Evolutionary conservation across 2,888 invertebrate genomes (phyloP), one percentile per base, ranked within the genome.

Genomic region (Craniophora ligustri): DNA sequence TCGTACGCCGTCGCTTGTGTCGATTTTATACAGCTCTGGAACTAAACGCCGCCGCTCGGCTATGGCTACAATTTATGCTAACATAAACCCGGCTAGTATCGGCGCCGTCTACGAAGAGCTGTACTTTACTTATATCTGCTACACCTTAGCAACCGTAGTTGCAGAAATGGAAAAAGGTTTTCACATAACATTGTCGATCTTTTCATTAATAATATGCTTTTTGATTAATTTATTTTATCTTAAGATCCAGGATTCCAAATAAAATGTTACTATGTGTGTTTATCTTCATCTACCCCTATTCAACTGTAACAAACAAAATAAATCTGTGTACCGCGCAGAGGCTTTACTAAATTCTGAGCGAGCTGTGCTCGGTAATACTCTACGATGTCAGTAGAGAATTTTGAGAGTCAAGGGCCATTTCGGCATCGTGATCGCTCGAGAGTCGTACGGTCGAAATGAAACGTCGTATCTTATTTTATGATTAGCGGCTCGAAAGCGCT

Each of bases 401-500:
- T 91, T 85, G 91, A 91, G 91, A 92, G 92, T 91, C 91, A 91
- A 93, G 93, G 91, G 90, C 92, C 90, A 92, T 92, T 92, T 91
- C 87, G 81, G 88, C 89, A 83, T 89, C 90, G 91, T 87, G 92
- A 92, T 92, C 92, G 87, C 91, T 91, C 82, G 89, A 91, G 91
- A 90, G 92, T 88, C 85, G 88, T 91, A 92, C 91, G 91, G 89
- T 91, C 91, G 91, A 92, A 92, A 93, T 93, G 93, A 92, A 93
- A 93, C 93, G 93, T 92, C 93, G 93, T 93, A 92, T 93, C 93
- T 93, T 93, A 93, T 93, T 92, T 92, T 92, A 92, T 93, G 93
- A 93, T 93, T 93, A 93, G 93, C 92, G 93, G 93, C 93, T 91
- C 91, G 92, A 92, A 92, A 92, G 92, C 92, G 92, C 93, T 92